A percentile compares a stretch with the other conserved stretches of the same genome.
Conservation (phyloP, 30 jellyfish, hydroid and myxozoan genomes). For the Aurelia aurita region DNA sequence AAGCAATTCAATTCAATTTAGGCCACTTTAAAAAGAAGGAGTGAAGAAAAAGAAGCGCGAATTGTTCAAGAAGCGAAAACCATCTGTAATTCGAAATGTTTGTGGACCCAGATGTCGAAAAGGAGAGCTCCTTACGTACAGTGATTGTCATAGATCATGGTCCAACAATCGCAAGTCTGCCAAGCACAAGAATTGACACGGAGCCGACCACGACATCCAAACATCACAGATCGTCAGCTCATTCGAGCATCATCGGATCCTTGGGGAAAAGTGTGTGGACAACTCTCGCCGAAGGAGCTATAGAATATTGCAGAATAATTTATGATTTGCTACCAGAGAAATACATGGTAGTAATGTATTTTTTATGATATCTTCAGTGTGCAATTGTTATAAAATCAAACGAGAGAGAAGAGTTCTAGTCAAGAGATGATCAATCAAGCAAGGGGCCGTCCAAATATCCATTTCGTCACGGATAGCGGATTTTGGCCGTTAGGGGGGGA, state of each 20-base stretch:
- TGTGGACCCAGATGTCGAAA: too few relatives aligned
- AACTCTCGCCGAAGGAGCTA: slow-evolving; percentile 83
- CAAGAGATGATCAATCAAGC: too few relatives aligned
- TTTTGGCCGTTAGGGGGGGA: too few relatives aligned
- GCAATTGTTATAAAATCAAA: too few relatives aligned
- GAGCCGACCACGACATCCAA: slow-evolving; percentile 19
- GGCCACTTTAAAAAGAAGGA: too few relatives aligned
- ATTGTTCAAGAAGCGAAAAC: too few relatives aligned
- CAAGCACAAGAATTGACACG: slow-evolving; percentile 33
- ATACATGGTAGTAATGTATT: slow-evolving; percentile 54
- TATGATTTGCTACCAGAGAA: slow-evolving; percentile 77
- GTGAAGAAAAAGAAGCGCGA: too few relatives aligned
- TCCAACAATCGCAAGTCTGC: slow-evolving; percentile 17
- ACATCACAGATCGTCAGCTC: slow-evolving; percentile 50
- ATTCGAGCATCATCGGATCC: slow-evolving; percentile 23
- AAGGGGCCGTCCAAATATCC: too few relatives aligned
- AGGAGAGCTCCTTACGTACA: slow-evolving; percentile 11
- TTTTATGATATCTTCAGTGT: background rate
- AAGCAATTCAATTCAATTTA: too few relatives aligned
- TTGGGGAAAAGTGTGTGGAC: slow-evolving; percentile 87
- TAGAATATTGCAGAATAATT: slow-evolving; percentile 87
- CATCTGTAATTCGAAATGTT: too few relatives aligned
- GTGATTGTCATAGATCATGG: slow-evolving; percentile 66
- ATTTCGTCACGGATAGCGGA: too few relatives aligned
- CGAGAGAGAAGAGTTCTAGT: too few relatives aligned